Evolutionary conservation across 2,113 vertebrate species (phyloP).

Genomic region (Rhodinocichla rosea): DNA sequence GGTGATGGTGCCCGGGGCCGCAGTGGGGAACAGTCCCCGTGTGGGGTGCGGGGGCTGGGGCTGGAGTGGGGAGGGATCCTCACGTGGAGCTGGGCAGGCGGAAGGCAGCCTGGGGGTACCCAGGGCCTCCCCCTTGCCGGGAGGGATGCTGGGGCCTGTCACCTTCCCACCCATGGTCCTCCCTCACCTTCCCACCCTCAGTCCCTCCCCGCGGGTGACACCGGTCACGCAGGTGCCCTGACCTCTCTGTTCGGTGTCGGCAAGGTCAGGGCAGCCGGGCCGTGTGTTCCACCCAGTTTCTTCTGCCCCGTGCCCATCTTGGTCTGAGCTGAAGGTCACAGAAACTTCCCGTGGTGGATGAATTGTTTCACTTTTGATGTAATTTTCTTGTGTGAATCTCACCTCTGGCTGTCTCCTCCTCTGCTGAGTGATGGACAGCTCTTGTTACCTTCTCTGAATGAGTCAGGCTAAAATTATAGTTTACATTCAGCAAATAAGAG

Average conservation of each 20-base stretch:
- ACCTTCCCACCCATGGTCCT: no score
- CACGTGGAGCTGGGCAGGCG: not conserved
- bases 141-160: not conserved
- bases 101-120: not conserved
- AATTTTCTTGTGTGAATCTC: not conserved
- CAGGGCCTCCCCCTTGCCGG: not conserved
- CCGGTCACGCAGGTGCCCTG: not conserved
- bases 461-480: not conserved
- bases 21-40: not conserved
- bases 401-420: not conserved
- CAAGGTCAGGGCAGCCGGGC: not conserved
- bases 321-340: not conserved
- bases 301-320: not conserved
- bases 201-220: not conserved
- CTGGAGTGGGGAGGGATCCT: no score
- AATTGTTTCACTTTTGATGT: not conserved
- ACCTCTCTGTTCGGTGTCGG: not conserved
- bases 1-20: not conserved
- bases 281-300: rapidly evolving
- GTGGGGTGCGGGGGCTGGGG: not conserved
- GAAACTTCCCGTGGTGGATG: not conserved
- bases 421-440: rapidly evolving
- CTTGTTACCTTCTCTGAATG: not conserved
- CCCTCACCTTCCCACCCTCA: no score
- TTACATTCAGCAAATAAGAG: not conserved